Conservation (phyloP, 2,888 invertebrate species). For the Antheraea yamamai region DNA sequence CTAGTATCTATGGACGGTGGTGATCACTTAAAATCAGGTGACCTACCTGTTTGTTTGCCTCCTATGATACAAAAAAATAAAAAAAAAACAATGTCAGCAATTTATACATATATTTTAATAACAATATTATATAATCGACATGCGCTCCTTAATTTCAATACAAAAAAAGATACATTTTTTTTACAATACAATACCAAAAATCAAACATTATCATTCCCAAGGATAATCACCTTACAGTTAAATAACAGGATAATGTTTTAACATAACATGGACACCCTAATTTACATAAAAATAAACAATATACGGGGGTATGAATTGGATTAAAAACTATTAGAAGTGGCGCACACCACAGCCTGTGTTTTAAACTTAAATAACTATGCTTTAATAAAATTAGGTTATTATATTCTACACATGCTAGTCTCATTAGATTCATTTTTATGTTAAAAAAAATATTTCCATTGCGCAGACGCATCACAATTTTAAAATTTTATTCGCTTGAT, state of each 20-base stretch:
- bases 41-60: too few species aligned
- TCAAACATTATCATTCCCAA: conserved; percentile 47
- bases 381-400: background rate
- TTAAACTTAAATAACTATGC: conserved; percentile 7
- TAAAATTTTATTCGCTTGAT: background rate
- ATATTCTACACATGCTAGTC: conserved; percentile 4
- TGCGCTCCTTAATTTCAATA: conserved; percentile 73
- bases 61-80: conserved; percentile 35
- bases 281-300: conserved; percentile 48
- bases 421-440: conserved; percentile 5
- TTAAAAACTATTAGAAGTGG: background rate
- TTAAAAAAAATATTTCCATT: conserved; percentile 2
- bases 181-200: conserved; percentile 65
- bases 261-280: conserved; percentile 58
- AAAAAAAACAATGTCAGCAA: conserved; percentile 58
- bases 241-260: conserved; percentile 54
- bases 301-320: background rate
- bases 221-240: conserved; percentile 16
- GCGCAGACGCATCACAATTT: background rate
- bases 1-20: too few species aligned
- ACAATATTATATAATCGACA: conserved; percentile 80
- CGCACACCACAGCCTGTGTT: conserved; percentile 13
- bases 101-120: conserved; percentile 82
- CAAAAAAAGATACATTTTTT: conserved; percentile 64
- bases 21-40: too few species aligned